Evolutionary conservation across 2,797 vertebrate species (phyloP), one percentile per base, ranked within the genome.

Genomic region (Pangasius djambal): DNA sequence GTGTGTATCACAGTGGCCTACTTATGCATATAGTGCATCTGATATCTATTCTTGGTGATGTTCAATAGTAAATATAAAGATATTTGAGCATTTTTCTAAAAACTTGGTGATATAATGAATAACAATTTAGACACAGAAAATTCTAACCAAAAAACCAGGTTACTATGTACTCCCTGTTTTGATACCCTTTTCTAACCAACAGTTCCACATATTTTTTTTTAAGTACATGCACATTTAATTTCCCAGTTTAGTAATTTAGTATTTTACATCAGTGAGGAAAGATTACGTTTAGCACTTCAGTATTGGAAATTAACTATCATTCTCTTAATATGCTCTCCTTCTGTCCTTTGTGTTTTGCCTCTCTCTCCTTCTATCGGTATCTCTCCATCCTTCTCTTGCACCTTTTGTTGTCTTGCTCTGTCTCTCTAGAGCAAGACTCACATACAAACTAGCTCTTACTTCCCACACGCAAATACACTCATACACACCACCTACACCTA

Each of bases 401-500:
- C 44, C 48, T 70, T 85, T 65, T 84, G 13, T 48, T 10, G 48
- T 70, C 34, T 57, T 67, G 40, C 67, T 55, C 77, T 67, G 50
- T 86, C 70, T 88, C 69, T 88, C 61, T 88, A 69, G 82, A 83
- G 61, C 44, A 50, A 84, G 20, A 89, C 59, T 72, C 87, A 72
- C 44, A 82, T 88, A 89, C 65, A 89, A 69, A 77, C 79, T n/a
- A 20, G 28, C 84, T 59, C 15, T 18, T 65, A 50, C 44, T 40
- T 69, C 67, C 15, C 70, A 61, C 90, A 85, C 63, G 28, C 75
- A 84, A 50, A 81, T 85, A 65, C 55, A 65, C 84, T 52, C 79
- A 88, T 78, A 67, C 67, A 83, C 84, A 84, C 87, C 83, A 88
- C 86, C 83, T 88, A 90, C 83, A 88, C 65, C 44, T 88, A 69